These are phyloP conservation scores for Otus scops DNA, from an alignment of 2,797 vertebrate species.

Conservation along the genomic window DNA sequence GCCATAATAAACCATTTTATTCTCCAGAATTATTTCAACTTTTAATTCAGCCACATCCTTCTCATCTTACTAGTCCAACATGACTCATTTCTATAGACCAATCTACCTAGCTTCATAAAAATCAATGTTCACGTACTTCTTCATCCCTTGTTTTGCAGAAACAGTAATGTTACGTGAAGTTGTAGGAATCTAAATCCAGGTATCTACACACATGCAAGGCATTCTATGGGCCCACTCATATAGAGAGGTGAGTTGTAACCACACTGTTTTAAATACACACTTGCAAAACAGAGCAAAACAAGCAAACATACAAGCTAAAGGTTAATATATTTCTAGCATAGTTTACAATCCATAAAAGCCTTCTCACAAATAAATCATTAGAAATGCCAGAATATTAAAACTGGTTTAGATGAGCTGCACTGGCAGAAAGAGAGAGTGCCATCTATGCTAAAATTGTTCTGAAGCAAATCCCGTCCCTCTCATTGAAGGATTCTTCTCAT, in stretches of 20 bases:
- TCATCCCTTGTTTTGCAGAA: not conserved
- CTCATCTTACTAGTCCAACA: not conserved
- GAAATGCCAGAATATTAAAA: not conserved
- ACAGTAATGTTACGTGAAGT: not conserved
- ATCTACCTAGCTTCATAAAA: not conserved
- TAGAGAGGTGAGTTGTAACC: not conserved
- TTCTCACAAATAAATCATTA: not conserved
- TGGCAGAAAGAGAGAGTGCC: not conserved
- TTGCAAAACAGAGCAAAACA: not conserved
- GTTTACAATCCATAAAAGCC: not conserved
- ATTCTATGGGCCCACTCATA: not conserved
- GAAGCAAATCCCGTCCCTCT: not conserved
- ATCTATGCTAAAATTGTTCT: not conserved
- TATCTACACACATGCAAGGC: not conserved
- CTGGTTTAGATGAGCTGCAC: not conserved
- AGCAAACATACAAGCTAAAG: not conserved
- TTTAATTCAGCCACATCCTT: not conserved
- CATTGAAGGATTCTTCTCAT: not conserved
- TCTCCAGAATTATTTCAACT: not conserved
- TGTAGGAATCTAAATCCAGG: not conserved
- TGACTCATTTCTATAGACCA: not conserved
- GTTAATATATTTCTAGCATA: not conserved
- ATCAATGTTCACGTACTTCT: not conserved
- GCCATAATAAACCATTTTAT: not conserved
- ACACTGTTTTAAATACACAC: not conserved